Evolutionary conservation across 2,113 vertebrate species (phyloP), one percentile per base, ranked within the genome.

Genomic region (Helogale parvula): DNA sequence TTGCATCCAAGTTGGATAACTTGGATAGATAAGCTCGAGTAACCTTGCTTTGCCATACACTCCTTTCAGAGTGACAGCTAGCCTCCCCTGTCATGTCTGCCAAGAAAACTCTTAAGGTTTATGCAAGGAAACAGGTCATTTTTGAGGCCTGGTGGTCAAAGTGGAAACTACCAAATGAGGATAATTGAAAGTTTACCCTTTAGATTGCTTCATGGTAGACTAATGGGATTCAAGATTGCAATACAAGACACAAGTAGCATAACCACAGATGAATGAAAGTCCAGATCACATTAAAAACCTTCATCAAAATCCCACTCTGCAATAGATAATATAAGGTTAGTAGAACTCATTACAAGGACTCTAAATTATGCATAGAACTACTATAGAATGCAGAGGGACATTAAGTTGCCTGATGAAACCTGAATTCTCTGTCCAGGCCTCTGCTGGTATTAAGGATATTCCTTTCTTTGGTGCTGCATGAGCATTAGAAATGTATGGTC

Each of bases 291-390:
- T 96, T 97, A 89, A 93, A 95, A 80, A 71, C 79, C 25, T 63
- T 94, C 86, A 94, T 82, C 74, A 85, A 83, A 92, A n/a, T 47
- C 81, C 72, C 60, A 80, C 54, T 94, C 12, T 87, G n/a, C 68
- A 86, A 41, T 65, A 71, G 92, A 94, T 96, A 92, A 80, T 69
- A 74, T 84, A 91, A 95, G 85, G 91, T 97, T 95, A 90, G 94
- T 45, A 76, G 91, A 97, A 97, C 60, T 97, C 96, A 97, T 98
- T 98, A 97, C n/a, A 63, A 27, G 38, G n/a, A 63, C 4, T 63
- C 81, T 97, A 96, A 97, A 97, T 98, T 98, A 97, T 98, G 93
- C 94, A 98, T 96, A 47, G 72, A 93, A 29, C 96, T 97, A 74
- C 97, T 98, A 88, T 93, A 95, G 85, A 97, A 98, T 94, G 88